Evolutionary conservation across 2,797 vertebrate genomes (phyloP).

Genomic region (Malurus leucopterus): DNA sequence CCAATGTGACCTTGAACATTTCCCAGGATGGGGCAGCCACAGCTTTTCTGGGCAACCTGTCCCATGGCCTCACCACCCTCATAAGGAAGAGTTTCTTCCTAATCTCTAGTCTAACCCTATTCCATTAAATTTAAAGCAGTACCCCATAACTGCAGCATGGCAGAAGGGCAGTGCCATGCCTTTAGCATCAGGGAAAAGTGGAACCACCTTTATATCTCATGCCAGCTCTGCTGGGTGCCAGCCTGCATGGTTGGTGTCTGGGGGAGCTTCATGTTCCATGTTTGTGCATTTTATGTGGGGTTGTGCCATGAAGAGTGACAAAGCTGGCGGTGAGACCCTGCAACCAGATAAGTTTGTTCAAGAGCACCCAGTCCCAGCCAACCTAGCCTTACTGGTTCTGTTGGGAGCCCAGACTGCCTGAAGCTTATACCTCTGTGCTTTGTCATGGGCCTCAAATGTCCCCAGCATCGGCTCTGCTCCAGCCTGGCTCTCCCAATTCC

Average conservation of each 20-base stretch:
- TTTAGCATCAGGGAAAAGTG: neutral
- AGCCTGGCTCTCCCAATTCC: neutral
- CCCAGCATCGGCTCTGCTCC: neutral
- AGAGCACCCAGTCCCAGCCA: neutral
- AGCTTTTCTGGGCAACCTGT: neutral
- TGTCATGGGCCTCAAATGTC: neutral
- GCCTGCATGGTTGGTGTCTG: neutral
- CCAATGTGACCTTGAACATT: rapidly evolving
- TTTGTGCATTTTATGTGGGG: neutral
- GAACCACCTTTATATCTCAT: neutral
- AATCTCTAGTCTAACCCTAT: neutral
- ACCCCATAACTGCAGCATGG: neutral
- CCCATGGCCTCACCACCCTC: neutral
- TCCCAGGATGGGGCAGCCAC: neutral
- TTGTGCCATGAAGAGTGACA: neutral
- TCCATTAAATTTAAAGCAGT: neutral
- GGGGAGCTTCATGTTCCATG: neutral
- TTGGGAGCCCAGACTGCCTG: neutral
- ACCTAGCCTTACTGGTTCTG: neutral
- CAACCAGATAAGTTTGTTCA: neutral
- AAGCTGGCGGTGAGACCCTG: neutral
- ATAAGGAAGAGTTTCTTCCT: neutral
- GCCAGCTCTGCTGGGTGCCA: neutral
- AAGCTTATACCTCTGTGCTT: neutral
- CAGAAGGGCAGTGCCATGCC: neutral